Evolutionary conservation across 2,888 invertebrate genomes (phyloP).

Genomic region (Sinelater perroti): DNA sequence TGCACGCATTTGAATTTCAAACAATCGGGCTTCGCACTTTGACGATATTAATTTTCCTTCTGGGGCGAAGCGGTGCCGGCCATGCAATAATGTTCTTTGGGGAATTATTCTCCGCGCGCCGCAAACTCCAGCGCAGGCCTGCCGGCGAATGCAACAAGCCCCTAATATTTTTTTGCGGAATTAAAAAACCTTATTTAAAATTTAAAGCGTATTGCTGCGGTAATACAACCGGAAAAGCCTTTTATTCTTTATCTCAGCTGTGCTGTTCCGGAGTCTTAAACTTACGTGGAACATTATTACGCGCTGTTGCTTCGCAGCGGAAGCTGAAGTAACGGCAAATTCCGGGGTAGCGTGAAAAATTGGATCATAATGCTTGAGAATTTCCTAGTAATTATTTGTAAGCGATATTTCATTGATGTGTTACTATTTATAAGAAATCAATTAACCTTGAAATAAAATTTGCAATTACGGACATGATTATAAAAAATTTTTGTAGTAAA

Average conservation of each 20-base stretch:
- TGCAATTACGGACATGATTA: too few relatives aligned
- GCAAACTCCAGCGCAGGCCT: too few relatives aligned
- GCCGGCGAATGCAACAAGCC: too few relatives aligned
- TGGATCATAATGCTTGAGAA: not conserved
- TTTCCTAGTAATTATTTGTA: too few relatives aligned
- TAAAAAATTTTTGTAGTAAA: too few relatives aligned
- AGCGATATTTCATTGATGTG: too few relatives aligned
- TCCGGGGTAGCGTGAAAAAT: too few relatives aligned
- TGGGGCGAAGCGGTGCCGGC: not conserved
- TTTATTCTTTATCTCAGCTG: not conserved
- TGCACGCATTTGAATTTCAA: slow-evolving; percentile 30
- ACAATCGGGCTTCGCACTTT: slow-evolving; percentile 24
- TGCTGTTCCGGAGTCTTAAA: not conserved
- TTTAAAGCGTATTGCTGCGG: not conserved
- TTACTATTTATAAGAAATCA: too few relatives aligned
- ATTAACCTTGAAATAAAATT: too few relatives aligned
- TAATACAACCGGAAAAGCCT: not conserved
- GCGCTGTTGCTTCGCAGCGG: not conserved
- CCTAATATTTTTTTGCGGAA: not conserved
- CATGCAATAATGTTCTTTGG: not conserved
- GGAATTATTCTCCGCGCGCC: too few relatives aligned
- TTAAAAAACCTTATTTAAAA: not conserved
- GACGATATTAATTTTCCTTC: slow-evolving; percentile 8
- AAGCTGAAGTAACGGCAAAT: not conserved
- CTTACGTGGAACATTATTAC: not conserved